Base-by-base conservation (phyloP, 1,140 invertebrate species). In the Anastrepha ludens region DNA sequence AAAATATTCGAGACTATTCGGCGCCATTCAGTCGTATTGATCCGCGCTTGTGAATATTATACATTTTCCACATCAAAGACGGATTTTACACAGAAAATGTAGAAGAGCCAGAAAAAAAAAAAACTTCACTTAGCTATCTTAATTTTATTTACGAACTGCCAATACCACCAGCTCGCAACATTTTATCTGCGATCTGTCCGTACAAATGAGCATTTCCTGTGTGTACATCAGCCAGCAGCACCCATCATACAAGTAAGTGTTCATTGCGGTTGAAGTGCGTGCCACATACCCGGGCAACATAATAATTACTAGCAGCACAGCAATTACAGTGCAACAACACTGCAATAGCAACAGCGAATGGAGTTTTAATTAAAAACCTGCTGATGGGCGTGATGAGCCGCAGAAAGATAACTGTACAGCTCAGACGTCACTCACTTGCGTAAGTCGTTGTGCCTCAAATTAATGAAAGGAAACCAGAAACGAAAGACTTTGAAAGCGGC, bases 321-420 rank as follows among this genome's bases (percentile, higher is more conserved):
- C 41, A 81, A 81, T 58, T 81, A 17, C 50, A 55, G 47, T 47
- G 20, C 13, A 7, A 55, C n/a, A 17, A 29, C 29, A 29, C 29
- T 29, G 29, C 29, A 13, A 17, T 55, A 29, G 74, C 47, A 81
- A 81, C 74, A 29, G 20, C 6, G 47, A 55, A 58, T 55, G 74
- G 47, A 81, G 74, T 55, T 81, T 81, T 81, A 81, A 81, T 81
- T 81, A 55, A 81, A 81, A 81, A 81, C 47, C 44, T 55, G 47
- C 74, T 81, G 74, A 81, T 81, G n/a, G 74, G 44, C 47, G n/a
- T 81, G 74, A 81, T 81, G 74, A 81, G 74, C 74, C 47, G 44
- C 74, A 58, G n/a, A 81, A 81, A 58, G 74, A 81, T 81, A 81
- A 81, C 17, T 6, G 74, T 15, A 41, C 1, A 29, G 20, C 47